Base-by-base conservation (phyloP, 2,888 invertebrate species). In the Oeneis ivallda region DNA sequence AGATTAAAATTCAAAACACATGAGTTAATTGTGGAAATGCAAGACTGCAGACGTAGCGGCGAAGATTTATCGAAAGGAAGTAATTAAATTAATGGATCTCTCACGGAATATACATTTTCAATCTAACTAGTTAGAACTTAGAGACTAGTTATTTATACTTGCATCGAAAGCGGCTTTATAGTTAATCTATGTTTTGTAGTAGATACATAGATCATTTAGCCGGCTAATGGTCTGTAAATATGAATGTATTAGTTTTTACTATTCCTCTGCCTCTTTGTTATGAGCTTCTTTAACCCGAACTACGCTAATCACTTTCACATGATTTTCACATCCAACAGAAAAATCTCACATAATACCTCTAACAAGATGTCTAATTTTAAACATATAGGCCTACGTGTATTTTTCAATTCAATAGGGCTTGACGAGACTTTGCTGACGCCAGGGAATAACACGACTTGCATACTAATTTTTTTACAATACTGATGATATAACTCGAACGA, bases 401-500 rank as follows among this genome's bases (percentile, higher is more conserved):
- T 82, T 84, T 82, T 82, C 47, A 83, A 86, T 84, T 79, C 75
- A 77, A 77, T 76, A 81, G 78, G 82, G 86, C 86, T 84, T 70
- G 79, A 74, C 76, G 80, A 83, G 82, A 86, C 86, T 79, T 72
- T 71, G 76, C 74, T 76, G 79, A 73, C 75, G 77, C 75, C 74
- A 80, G 86, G 83, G 87, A 84, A 86, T 82, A 75, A 70, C 74
- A 76, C 77, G 74, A 77, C 79, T 74, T 78, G 89, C 83, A 89
- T 90, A 87, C 86, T 82, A 88, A 89, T 87, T 81, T 75, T 81
- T 80, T 78, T 79, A 80, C 77, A 80, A 77, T 79, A 76, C 65
- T 52, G 37, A 54, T 41, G 74, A 69, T 75, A 72, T 72, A 76
- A 83, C 74, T 78, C 84, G 74, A 75, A 79, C 75, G 72, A 80